Percentiles rank a stretch among this genome's conserved stretches.
phyloP scores from a whole-genome alignment of 2,888 invertebrate species.

The Nycteola revayana region DNA sequence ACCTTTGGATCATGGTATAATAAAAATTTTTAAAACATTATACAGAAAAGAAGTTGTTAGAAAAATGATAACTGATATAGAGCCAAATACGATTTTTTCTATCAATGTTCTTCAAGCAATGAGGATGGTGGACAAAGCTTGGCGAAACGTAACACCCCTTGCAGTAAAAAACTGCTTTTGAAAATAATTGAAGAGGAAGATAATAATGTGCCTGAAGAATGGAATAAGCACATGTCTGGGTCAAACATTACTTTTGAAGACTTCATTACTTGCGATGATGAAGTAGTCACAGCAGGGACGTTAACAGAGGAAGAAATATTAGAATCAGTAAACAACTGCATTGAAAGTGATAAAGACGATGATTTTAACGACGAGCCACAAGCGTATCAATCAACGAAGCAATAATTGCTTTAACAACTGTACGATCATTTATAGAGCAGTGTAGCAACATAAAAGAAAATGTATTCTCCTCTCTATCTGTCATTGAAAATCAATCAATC shows the following conservation, averaged over 20 bases:
- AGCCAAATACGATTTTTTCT: no score
- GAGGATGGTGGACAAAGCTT: no score
- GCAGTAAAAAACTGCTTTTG: no score
- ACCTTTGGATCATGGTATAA: no score
- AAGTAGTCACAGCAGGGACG: slow-evolving; percentile 3
- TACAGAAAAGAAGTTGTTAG: no score
- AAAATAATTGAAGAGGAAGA: neutral
- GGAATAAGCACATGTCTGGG: slow-evolving; percentile 1
- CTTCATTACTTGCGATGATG: slow-evolving; percentile 1
- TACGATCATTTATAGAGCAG: slow-evolving; percentile 7
- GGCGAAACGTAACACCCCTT: no score
- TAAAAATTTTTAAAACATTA: no score
- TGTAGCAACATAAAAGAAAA: slow-evolving; percentile 6
- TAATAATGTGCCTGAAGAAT: slow-evolving; percentile 1
- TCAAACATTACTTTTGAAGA: slow-evolving; percentile 1
- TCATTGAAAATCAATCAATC: slow-evolving; percentile 9
- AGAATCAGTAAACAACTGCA: slow-evolving; percentile 3
- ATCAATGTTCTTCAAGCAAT: no score
- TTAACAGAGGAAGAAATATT: slow-evolving; percentile 3
- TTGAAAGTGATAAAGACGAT: slow-evolving; percentile 9
- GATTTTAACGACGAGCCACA: slow-evolving; percentile 8
- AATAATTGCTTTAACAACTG: slow-evolving; percentile 10
- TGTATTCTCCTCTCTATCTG: slow-evolving; percentile 9
- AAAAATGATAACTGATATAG: no score
- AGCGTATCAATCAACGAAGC: slow-evolving; percentile 14